Base-by-base conservation (phyloP, 1,140 invertebrate species). In the Teleogryllus occipitalis region DNA sequence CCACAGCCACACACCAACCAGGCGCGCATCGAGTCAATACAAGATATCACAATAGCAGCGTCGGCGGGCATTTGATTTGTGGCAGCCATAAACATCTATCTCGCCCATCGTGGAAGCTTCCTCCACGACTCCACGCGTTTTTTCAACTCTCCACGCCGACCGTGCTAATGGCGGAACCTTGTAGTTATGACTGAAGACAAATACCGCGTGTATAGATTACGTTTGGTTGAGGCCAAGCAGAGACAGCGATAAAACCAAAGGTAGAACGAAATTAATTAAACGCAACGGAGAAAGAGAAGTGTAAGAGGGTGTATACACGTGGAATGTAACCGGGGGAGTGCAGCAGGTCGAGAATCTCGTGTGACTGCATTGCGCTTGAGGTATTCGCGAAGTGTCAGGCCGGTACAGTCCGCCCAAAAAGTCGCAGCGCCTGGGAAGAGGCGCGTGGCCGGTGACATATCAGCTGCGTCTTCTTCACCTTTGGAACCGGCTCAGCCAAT, bases 111-210 rank as follows among this genome's bases (percentile, higher is more conserved):
- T 39, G 27, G 27, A 39, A 39, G 27, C 27, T 39, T 39, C 27
- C 27, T 39, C 27, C 27, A 39, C 27, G 27, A 39, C 27, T 39
- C 27, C 27, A 39, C 27, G 27, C 27, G 5, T 39, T 39, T 39
- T 39, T 39, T 39, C 5, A 39, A 39, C 27, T 39, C 27, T 39
- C 27, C 27, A 1, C 54, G 54, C 18, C 54, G 7, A 10, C 18
- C 10, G 54, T 14, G 54, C 54, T 65, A 65, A 65, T 65, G 54
- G 54, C 54, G 54, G 54, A 65, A 65, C 54, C 54, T 10, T 65
- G 54, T 65, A 65, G 54, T 65, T 65, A 65, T 65, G 54, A 65
- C 54, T 65, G 54, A 65, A 65, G 54, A 65, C 54, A 65, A 65
- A 65, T 65, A 65, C 54, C 10, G 54, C 18, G 54, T 65, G 54